Percentiles rank a stretch among this genome's conserved stretches.
These are phyloP conservation scores for Nothobranchius kuhntae DNA, from an alignment of 2,113 vertebrate species.

Conservation along the genomic window DNA sequence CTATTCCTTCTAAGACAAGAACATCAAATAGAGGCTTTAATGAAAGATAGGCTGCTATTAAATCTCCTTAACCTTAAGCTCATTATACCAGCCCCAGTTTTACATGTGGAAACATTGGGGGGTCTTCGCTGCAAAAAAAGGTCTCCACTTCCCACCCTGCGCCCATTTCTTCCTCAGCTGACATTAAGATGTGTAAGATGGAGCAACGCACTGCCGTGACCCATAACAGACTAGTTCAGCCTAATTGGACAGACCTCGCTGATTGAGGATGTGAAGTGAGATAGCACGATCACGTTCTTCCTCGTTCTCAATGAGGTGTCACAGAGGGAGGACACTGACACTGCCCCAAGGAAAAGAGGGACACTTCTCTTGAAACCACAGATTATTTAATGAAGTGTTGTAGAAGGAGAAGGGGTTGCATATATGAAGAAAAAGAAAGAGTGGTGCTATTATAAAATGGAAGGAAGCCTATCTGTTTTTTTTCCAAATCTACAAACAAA, in stretches of 20 bases:
- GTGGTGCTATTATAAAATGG: neutral
- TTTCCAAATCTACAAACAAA: no score
- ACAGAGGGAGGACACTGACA: constrained; percentile 32
- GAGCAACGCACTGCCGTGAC: constrained; percentile 28
- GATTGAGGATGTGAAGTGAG: constrained; percentile 40
- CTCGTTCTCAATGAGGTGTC: constrained; percentile 20
- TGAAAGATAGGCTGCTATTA: constrained; percentile 41
- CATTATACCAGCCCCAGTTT: constrained; percentile 52
- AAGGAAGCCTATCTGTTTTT: neutral
- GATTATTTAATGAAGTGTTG: constrained; percentile 17
- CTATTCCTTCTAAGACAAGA: constrained; percentile 26
- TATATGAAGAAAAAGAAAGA: neutral
- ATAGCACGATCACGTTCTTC: constrained; percentile 23
- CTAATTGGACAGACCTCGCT: constrained; percentile 67
- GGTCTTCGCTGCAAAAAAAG: constrained; percentile 36
- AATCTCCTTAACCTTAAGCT: constrained; percentile 55
- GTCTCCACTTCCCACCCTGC: constrained; percentile 35
- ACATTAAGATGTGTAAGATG: constrained; percentile 42
- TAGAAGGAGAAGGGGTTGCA: constrained; percentile 7
- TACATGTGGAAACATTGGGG: constrained; percentile 44
- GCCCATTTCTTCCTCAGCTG: constrained; percentile 43
- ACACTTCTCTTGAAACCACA: constrained; percentile 20
- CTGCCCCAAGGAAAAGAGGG: constrained; percentile 20
- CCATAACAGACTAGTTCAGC: constrained; percentile 56
- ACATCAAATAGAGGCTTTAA: constrained; percentile 52